Conservation (phyloP, 2,797 vertebrate genomes). For the Parauchenoglanis ngamensis region DNA sequence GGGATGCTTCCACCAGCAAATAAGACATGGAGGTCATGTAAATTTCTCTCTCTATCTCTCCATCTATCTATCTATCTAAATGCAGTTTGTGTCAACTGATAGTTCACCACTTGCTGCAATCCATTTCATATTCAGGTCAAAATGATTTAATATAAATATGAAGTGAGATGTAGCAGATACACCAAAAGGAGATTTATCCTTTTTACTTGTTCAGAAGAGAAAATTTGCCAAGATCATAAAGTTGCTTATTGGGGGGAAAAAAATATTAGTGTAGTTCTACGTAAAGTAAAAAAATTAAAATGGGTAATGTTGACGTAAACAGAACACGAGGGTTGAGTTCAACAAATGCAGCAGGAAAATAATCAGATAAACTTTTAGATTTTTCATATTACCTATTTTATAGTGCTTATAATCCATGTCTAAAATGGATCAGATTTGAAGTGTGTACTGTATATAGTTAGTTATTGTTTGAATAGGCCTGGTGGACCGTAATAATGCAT, state of each 20-base stretch:
- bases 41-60: too few species aligned
- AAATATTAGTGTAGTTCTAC: background rate
- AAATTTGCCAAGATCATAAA: background rate
- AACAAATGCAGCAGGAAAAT: background rate
- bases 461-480: background rate
- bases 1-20: background rate
- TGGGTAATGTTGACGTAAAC: background rate
- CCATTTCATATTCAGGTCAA: background rate
- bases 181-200: background rate
- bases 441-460: background rate
- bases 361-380: too few species aligned
- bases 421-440: background rate
- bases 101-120: background rate
- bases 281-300: background rate
- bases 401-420: background rate
- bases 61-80: background rate
- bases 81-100: background rate
- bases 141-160: background rate
- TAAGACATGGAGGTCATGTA: background rate
- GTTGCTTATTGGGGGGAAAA: background rate
- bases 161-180: background rate
- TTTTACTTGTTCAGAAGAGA: background rate
- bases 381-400: too few species aligned
- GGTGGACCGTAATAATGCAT: background rate
- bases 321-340: background rate